Base-by-base conservation (phyloP, 2,888 invertebrate genomes). In the Gnatocerus cornutus region DNA sequence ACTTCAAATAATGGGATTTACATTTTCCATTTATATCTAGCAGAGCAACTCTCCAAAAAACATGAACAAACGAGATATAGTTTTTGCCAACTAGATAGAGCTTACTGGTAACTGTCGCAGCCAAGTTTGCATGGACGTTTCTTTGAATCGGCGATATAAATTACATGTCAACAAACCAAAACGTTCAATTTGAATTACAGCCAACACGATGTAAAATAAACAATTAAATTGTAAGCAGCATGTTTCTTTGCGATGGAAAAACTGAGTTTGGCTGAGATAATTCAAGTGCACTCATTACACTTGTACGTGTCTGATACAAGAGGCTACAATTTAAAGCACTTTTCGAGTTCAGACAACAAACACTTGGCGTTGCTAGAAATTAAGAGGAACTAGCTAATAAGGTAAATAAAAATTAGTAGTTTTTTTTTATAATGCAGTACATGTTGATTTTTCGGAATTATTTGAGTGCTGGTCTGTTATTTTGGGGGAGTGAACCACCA, bases 261-360 rank as follows among this genome's bases (percentile, higher is more conserved):
- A 62, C 30, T 14, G 7, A 12, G 39, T 30, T 37, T 12, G 45
- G 27, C 30, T 7, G 21, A 37, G 16, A 8, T 14, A 33, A 45
- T 48, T 48, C 45, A 29, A 66, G 65, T 65, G 65, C 46, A 45
- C 65, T 56, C 65, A 55, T 65, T 56, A 52, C 48, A 29, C 21
- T 29, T 33, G 33, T 33, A 33, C 16, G 52, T 53, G 63, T 63
- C 63, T 53, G 41, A 52, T 30, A 39, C 65, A 65, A 65, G 65
- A 65, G 30, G 21, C 65, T 43, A 33, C 65, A 65, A 65, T 45
- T 65, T 46, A 46, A 14, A 33, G 55, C 55, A 65, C 46, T 46
- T 46, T 55, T 55, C 65, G 12, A 39, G 21, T 39, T 27, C 33
- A 13, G 30, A 21, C 46, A 37, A 45, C 12, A 43, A 33, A 48